Percentiles rank a stretch among this genome's conserved stretches.
These are phyloP conservation scores for Drosophila pegasa DNA, from an alignment of 2,888 invertebrate species.

Conservation along the genomic window DNA sequence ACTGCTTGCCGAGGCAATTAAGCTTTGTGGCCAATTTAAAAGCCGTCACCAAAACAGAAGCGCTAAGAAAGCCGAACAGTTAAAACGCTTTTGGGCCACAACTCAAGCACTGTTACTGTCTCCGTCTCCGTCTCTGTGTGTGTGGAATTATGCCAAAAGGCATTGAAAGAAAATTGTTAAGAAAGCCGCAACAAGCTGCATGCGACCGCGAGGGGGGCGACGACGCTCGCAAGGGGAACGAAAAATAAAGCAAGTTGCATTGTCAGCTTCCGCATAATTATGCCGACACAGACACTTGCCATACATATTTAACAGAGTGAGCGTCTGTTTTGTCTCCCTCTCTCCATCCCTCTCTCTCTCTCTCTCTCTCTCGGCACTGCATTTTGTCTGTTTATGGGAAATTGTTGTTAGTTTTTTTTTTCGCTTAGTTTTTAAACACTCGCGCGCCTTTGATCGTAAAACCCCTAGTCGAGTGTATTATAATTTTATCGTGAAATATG, in stretches of 20 bases:
- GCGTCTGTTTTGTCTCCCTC: conserved; percentile 35
- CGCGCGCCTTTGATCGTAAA: conserved; percentile 1
- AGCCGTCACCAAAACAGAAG: conserved; percentile 62
- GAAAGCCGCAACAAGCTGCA: conserved; percentile 35
- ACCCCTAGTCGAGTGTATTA: neutral
- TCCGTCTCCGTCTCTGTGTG: neutral
- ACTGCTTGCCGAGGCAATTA: conserved; percentile 47
- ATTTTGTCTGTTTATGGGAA: conserved; percentile 72
- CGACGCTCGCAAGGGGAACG: conserved; percentile 16
- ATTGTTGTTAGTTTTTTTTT: conserved; percentile 51
- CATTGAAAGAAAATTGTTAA: conserved; percentile 55
- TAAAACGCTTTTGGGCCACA: conserved; percentile 44
- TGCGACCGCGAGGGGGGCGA: conserved; percentile 7
- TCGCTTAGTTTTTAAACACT: conserved; percentile 17
- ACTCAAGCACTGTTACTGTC: conserved; percentile 24
- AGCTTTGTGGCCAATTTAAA: conserved; percentile 52
- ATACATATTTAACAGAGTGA: conserved; percentile 43
- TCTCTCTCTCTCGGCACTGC: conserved; percentile 30
- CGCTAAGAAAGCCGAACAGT: conserved; percentile 37
- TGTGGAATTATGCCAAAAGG: conserved; percentile 66
- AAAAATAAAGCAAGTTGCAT: conserved; percentile 67
- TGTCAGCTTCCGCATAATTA: conserved; percentile 80
- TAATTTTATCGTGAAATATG: conserved; percentile 2
- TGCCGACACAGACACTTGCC: conserved; percentile 70
- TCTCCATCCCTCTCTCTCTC: neutral